A percentile compares a stretch with the other conserved stretches of the same genome.
phyloP scores from a whole-genome alignment of 30 jellyfish, hydroid and myxozoan species.

The Chironex yamaguchii region DNA sequence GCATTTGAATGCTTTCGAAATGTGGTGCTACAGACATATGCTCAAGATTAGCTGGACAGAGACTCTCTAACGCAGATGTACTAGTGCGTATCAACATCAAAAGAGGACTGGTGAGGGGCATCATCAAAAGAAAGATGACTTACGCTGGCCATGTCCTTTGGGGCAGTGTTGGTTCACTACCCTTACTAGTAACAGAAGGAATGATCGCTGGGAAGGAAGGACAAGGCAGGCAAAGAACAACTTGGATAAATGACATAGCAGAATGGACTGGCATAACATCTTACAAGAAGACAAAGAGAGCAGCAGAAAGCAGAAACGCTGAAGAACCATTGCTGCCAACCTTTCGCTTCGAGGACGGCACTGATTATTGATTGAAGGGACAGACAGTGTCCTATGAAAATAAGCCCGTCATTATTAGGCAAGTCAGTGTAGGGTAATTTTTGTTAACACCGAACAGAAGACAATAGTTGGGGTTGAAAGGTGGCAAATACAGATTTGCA shows the following conservation, averaged over 20 bases:
- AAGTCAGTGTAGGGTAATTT: no score
- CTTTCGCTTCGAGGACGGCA: no score
- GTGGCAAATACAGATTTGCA: no score
- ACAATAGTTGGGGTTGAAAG: no score
- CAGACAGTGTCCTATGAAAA: no score
- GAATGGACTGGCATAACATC: no score
- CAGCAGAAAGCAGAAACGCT: no score
- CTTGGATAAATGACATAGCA: background rate
- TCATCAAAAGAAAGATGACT: background rate
- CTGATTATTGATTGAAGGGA: no score
- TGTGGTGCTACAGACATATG: constrained; percentile 17
- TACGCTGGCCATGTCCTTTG: constrained; percentile 3
- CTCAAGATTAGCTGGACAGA: background rate
- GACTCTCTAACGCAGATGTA: background rate
- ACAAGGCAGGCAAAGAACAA: constrained; percentile 4
- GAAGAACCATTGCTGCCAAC: no score
- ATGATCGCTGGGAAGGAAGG: constrained; percentile 1
- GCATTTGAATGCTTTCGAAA: background rate
- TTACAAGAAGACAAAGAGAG: no score
- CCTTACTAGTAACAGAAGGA: background rate
- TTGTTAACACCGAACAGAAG: no score
- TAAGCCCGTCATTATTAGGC: no score
- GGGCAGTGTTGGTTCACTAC: background rate
- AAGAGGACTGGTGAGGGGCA: background rate
- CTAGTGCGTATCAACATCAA: background rate